Evolutionary conservation across 2,888 invertebrate species (phyloP), one percentile per base, ranked within the genome.

Genomic region (Tinea trinotella): DNA sequence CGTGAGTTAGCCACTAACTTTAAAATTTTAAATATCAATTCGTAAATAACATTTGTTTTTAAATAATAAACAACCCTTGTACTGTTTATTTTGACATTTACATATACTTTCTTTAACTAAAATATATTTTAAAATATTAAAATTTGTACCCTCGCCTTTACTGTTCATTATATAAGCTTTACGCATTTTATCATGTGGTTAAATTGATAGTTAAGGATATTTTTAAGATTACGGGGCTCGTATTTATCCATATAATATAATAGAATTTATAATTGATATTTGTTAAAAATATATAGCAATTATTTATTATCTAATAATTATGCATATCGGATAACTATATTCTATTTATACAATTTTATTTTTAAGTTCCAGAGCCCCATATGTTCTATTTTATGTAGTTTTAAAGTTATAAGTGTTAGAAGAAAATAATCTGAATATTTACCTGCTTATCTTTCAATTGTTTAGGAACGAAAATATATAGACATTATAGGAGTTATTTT

Each of bases 141-240:
- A 9, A 24, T 2, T 15, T 12, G 7, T 15, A 76, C 72, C 80
- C 74, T 52, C 50, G 70, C 74, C 71, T 76, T 66, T 76, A 70
- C 60, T 68, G 52, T 61, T 59, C 55, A 59, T 56, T 60, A 62
- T 56, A 57, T 61, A 79, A 82, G 81, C 82, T 83, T 77, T 82
- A 75, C 67, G 76, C 77, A 75, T 84, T 79, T 46, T 84, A 84
- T 81, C 71, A 81, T 82, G 84, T 85, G n/a, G n/a, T 85, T 3
- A 17, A 19, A 46, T 46, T 18, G 7, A 7, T 46, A 46, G 18
- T 19, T 58, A 60, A 59, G n/a, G 70, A 69, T 64, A 60, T 60
- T 70, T 64, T 70, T 69, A 70, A 70, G 64, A 57, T 56, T 61
- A 46, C 59, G 67, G 63, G 68, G 66, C 66, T 19, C 46, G 35